Conservation (phyloP, 2,113 vertebrate genomes). For the Lanius collurio region DNA sequence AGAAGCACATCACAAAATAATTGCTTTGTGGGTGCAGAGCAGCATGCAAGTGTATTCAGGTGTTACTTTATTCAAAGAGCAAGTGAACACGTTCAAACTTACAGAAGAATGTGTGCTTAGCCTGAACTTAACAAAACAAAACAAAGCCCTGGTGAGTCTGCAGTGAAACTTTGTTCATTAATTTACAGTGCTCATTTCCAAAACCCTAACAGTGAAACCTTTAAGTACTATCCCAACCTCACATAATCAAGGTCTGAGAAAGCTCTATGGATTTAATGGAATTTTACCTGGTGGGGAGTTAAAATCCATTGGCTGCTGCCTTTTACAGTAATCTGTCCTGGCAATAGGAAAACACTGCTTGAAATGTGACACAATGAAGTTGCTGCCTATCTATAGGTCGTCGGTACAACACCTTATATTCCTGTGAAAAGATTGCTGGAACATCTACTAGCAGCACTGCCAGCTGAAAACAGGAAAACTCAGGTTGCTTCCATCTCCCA, state of each 20-base stretch:
- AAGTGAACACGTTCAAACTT: background rate
- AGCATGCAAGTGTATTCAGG: background rate
- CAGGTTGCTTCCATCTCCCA: background rate
- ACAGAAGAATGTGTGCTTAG: background rate
- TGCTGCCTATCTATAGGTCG: background rate
- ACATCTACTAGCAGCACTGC: background rate
- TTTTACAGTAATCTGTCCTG: background rate
- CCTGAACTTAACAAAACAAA: background rate
- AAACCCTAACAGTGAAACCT: background rate
- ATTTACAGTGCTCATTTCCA: background rate
- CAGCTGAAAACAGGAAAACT: constrained; percentile 11
- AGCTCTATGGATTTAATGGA: background rate
- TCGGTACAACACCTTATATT: background rate
- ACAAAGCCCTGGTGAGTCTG: background rate
- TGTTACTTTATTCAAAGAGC: constrained; percentile 8
- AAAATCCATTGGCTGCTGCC: background rate
- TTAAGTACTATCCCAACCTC: background rate
- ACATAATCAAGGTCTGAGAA: background rate
- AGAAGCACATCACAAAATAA: background rate
- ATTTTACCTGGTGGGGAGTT: background rate
- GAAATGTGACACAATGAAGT: background rate
- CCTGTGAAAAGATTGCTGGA: background rate
- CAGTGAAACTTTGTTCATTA: background rate
- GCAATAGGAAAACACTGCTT: background rate
- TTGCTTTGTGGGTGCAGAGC: background rate